These are phyloP conservation scores for Lepus timidus DNA, from an alignment of 2,113 vertebrate genomes.

Conservation along the genomic window DNA sequence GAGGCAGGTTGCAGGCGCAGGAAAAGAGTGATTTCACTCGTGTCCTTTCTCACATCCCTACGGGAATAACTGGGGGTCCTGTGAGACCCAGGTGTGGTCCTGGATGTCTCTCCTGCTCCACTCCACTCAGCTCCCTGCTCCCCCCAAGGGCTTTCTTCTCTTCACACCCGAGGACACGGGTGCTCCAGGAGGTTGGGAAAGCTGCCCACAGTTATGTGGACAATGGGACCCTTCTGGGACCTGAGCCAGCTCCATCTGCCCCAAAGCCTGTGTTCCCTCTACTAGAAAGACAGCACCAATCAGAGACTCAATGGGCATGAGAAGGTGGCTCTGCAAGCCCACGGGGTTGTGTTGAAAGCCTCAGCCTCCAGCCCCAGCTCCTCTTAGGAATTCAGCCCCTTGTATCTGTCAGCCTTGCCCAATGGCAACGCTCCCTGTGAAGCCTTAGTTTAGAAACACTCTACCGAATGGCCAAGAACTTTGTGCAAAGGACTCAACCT, in stretches of 20 bases:
- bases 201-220: fast-evolving
- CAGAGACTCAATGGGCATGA: neutral
- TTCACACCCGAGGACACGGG: neutral
- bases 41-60: neutral
- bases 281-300: neutral
- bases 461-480: neutral
- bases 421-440: neutral
- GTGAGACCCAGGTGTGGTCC: neutral
- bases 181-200: neutral
- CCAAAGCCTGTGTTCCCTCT: neutral
- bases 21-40: neutral
- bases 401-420: neutral
- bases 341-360: neutral
- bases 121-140: neutral
- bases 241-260: neutral
- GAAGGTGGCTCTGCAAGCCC: neutral
- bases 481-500: neutral
- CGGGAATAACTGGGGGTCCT: neutral
- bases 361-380: neutral
- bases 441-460: neutral
- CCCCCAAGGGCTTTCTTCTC: neutral
- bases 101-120: neutral
- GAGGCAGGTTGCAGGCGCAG: neutral
- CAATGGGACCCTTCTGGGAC: neutral
- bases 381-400: neutral